A percentile compares a stretch with the other conserved stretches of the same genome.
Conservation (phyloP, 2,888 invertebrate genomes). For the Corbicula japonica region DNA sequence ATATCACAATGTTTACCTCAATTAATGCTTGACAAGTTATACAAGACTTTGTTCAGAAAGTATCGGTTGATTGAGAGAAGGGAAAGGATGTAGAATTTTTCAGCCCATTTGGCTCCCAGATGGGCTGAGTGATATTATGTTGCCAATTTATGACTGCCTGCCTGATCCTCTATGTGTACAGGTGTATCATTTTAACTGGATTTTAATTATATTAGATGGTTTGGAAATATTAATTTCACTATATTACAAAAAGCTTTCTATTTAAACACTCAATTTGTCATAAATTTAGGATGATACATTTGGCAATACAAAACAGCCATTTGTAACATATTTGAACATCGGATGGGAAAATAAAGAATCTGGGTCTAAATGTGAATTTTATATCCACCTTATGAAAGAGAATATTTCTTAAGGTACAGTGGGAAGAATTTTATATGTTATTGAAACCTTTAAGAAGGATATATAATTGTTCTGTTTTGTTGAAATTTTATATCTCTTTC, state of each 20-base stretch:
- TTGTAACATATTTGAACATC: slow-evolving; percentile 24
- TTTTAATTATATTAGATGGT: slow-evolving; percentile 41
- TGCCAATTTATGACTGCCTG: slow-evolving; percentile 41
- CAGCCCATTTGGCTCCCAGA: slow-evolving; percentile 43
- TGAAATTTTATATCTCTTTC: slow-evolving; percentile 31
- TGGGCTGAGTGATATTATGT: slow-evolving; percentile 33
- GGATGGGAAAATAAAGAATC: slow-evolving; percentile 22
- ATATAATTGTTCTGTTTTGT: slow-evolving; percentile 53
- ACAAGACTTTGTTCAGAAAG: too few species aligned
- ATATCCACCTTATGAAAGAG: slow-evolving; percentile 46
- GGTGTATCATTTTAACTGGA: slow-evolving; percentile 31
- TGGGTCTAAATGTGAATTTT: slow-evolving; percentile 35
- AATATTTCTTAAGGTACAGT: slow-evolving; percentile 49
- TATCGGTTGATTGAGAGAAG: slow-evolving; percentile 11
- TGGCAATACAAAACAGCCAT: slow-evolving; percentile 26
- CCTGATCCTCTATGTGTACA: slow-evolving; percentile 36
- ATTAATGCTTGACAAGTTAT: too few species aligned
- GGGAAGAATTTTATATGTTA: slow-evolving; percentile 49
- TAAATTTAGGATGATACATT: slow-evolving; percentile 31
- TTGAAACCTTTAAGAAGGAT: slow-evolving; percentile 36
- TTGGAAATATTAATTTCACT: slow-evolving; percentile 44
- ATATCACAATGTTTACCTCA: too few species aligned
- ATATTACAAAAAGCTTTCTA: slow-evolving; percentile 31
- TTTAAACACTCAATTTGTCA: slow-evolving; percentile 36
- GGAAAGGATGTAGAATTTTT: not conserved